Evolutionary conservation across 2,797 vertebrate genomes (phyloP), one percentile per base, ranked within the genome.

Genomic region (Gephyroberyx darwinii): DNA sequence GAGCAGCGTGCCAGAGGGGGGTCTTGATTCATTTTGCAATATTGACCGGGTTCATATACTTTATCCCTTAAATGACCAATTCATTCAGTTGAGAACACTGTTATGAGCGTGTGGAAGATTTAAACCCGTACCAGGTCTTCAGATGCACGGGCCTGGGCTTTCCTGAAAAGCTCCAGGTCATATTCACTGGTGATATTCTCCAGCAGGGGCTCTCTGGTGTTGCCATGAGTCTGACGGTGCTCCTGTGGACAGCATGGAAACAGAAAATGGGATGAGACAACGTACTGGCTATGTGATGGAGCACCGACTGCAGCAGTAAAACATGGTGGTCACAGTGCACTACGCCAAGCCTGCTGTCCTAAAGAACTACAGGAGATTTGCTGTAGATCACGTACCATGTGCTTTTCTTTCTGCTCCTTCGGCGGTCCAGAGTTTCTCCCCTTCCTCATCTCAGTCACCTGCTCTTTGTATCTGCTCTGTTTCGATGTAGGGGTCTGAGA

Each of bases 101-200:
- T 26, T 26, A 2, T 26, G 33, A 22, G n/a, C 19, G 2, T 52
- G 17, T 22, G 17, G 35, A 41, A 6, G 13, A 61, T 52, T 35
- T 50, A 1, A 76, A 0, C 55, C 70, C 85, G 95, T 95, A 98
- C 98, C 95, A 99, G 93, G 91, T 98, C 96, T 85, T 99, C 96
- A 13, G 97, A 99, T 8, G 98, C 96, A 50, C 97, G 94, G 45
- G 98, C 97, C 90, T 99, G 98, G 0, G 98, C 98, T 93, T 98
- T 96, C 65, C 97, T 95, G 92, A 99, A 99, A 69, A 99, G 95
- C 92, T 99, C 98, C 73, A 99, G 93, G 89, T 99, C 98, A 61
- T 99, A 99, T 76, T 99, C 98, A 60, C 97, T 99, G 9, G 98
- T 99, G 91, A 99, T 95, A 93, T 98, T 98, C 89, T 99, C 97